Evolutionary conservation across 2,888 invertebrate species (phyloP), one percentile per base, ranked within the genome.

Genomic region (Keiferia lycopersicella): DNA sequence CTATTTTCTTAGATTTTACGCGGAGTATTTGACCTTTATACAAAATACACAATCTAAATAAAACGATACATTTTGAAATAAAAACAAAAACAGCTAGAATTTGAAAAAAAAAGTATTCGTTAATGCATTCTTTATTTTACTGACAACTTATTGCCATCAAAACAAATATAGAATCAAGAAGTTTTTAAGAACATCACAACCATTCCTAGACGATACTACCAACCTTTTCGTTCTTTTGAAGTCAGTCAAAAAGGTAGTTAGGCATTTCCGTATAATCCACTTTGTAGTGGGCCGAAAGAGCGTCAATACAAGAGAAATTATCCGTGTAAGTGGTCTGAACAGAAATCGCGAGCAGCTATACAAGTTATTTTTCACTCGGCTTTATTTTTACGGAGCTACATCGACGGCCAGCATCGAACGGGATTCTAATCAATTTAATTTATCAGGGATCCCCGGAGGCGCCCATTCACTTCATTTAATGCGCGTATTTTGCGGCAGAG

Each of bases 381-480:
- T 87, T 88, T 91, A 89, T 88, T 91, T 90, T 90, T 87, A 80
- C 85, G 78, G 75, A 75, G 83, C 86, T 82, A 85, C 88, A 86
- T 83, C 84, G 84, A 79, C 80, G 84, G 83, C 76, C 82, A 80
- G 83, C 86, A 84, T 89, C 87, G 87, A 86, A 84, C 88, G 84
- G 88, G 88, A 89, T 91, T 89, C 91, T 91, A 91, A 91, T 91
- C 91, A 91, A 91, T 91, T 91, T 91, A 91, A 91, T 91, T 91
- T 91, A 91, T 91, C 91, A 85, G 89, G 89, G 88, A 88, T 91
- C 90, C 89, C 90, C 79, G 74, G 89, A 88, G 90, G 88, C 88
- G 82, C 86, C 88, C 88, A 90, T 91, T 91, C 91, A 90, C 89
- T 91, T 91, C 91, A 90, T 91, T 91, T 91, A 91, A 90, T 91